Base-by-base conservation (phyloP, 1,140 invertebrate genomes). In the Polyergus mexicanus region DNA sequence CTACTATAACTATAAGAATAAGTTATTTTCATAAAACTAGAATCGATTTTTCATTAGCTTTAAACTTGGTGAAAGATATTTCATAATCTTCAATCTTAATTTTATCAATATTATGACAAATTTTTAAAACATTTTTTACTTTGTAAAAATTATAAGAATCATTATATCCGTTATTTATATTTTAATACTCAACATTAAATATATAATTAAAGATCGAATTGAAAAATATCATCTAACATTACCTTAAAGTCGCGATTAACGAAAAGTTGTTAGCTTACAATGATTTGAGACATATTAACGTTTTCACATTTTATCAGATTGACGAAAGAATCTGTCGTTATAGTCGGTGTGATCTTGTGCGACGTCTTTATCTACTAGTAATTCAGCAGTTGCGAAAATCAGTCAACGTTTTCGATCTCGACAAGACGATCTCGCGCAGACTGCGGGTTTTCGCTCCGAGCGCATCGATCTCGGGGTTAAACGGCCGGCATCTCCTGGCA, bases 381-480 rank as follows among this genome's bases (percentile, higher is more conserved):
- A 68, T 80, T 41, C 68, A 47, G 44, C 41, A 60, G 19, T 28
- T 41, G 22, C 65, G 22, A 68, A 11, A 80, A 11, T 56, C 66
- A 32, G 68, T 44, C 54, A 56, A 56, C 28, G n/a, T 84, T 69
- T 54, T 54, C 62, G 25, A 8, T 11, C 65, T 62, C 51, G 22
- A 19, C 11, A 6, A n/a, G 13, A 19, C 41, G 32, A n/a, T n/a
- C n/a, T 54, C 68, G 54, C 54, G 65, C 68, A 60, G 68, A 74
- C 54, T 83, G 66, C 28, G 54, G 19, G 68, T 74, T 83, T 81
- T 28, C 51, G 22, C 35, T 65, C 72, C 22, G 41, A 60, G 62
- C 72, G 51, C 71, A 38, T 47, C 80, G 86, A 88, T 88, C 76
- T 28, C 25, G 54, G 25, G 35, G 75, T 81, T 86, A 74, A 88